Evolutionary conservation across 2,888 invertebrate species (phyloP).

Genomic region (Chalcis sispes): DNA sequence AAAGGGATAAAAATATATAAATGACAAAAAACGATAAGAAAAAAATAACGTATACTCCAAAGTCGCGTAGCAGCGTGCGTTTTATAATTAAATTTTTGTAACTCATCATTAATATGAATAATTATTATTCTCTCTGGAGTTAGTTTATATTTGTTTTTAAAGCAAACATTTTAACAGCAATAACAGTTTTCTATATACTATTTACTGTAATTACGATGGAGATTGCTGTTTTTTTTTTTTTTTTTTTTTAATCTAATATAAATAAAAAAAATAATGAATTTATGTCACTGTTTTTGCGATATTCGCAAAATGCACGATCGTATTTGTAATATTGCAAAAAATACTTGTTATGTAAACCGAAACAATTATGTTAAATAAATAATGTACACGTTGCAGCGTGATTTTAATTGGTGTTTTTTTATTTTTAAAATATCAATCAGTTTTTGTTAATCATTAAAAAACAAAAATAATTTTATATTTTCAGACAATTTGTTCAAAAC

Average conservation of each 20-base stretch:
- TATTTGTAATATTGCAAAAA: constrained; percentile 40
- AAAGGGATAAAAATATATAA: neutral
- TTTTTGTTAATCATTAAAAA: too few relatives aligned
- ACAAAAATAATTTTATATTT: too few relatives aligned
- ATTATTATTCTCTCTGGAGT: constrained; percentile 2
- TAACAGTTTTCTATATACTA: neutral
- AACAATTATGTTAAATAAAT: constrained; percentile 47
- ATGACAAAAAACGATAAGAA: neutral
- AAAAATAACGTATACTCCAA: constrained; percentile 8
- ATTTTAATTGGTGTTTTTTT: constrained; percentile 19
- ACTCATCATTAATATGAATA: neutral
- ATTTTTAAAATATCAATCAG: neutral
- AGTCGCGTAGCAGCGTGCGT: constrained; percentile 28
- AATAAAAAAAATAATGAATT: constrained; percentile 12
- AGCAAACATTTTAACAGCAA: neutral
- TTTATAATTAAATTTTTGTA: constrained; percentile 37
- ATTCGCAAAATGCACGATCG: neutral
- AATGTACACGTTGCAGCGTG: constrained; percentile 37
- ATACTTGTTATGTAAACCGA: constrained; percentile 37
- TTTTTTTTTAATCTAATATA: neutral
- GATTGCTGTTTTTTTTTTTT: neutral
- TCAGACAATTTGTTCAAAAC: too few relatives aligned
- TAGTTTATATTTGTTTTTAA: neutral
- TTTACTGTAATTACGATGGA: neutral
- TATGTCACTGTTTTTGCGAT: constrained; percentile 26